Conservation (phyloP, 2,797 vertebrate genomes). For the Synanceia verrucosa region DNA sequence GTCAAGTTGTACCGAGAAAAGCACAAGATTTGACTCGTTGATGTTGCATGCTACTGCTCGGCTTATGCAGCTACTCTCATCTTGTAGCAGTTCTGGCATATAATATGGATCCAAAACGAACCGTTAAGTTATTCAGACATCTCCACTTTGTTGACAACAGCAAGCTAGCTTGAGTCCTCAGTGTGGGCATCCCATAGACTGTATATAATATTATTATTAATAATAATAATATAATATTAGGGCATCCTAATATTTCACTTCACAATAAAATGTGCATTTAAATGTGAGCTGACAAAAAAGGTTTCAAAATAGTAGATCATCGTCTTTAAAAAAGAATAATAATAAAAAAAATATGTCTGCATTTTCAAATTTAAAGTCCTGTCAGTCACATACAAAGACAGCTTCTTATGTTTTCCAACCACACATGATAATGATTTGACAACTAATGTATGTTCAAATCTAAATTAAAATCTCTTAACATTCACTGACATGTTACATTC, state of each 20-base stretch:
- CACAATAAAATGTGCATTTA: not conserved
- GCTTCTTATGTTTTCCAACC: not conserved
- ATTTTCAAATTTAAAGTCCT: not conserved
- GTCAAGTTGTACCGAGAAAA: conserved; percentile 31
- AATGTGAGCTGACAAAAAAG: not conserved
- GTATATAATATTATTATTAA: too few species aligned
- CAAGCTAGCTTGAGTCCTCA: not conserved
- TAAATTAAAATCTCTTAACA: not conserved
- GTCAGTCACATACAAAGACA: not conserved
- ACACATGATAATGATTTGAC: not conserved
- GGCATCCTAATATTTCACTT: not conserved
- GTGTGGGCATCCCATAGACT: too few species aligned
- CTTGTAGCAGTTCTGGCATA: not conserved
- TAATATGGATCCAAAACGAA: not conserved
- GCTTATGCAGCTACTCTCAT: not conserved
- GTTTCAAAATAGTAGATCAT: not conserved
- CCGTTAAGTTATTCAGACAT: not conserved
- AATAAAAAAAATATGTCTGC: not conserved
- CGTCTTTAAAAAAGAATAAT: not conserved
- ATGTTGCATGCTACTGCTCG: not conserved
- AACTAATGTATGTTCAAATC: not conserved
- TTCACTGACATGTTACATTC: too few species aligned
- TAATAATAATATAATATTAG: too few species aligned
- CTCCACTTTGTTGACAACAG: not conserved
- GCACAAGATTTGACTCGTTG: conserved; percentile 10